Evolutionary conservation across 2,888 invertebrate species (phyloP), one percentile per base, ranked within the genome.

Genomic region (Mesorhabditis sp.): DNA sequence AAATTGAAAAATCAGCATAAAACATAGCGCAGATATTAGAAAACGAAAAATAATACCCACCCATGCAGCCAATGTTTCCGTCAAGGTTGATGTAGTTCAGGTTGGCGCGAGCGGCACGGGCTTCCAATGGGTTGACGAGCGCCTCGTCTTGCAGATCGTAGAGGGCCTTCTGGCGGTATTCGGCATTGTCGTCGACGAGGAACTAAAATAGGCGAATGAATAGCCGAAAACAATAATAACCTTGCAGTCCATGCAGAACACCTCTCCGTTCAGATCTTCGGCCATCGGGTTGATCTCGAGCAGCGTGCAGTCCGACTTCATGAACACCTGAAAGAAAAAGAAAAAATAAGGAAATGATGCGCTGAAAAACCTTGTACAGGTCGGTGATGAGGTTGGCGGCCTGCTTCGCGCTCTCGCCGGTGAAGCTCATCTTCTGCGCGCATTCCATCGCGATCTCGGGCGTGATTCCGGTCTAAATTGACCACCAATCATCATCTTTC

Each of bases 251-350:
- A 99, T 96, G 65, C 96, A 92, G 69, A 79, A 83, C 7, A 86
- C 85, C 81, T 78, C 75, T 0, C 92, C 93, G 86, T 92, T 91
- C 80, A 92, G 92, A 5, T 97, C 97, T 88, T 97, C 96, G 1
- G 94, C 97, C 78, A 99, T 89, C 2, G 98, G 98, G 89, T 99
- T 99, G 74, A 99, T 97, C 90, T 99, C 98, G 69, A 99, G 90
- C 42, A 98, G 96, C 43, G 93, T 91, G 4, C 96, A 95, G 89
- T 98, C 98, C 28, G 95, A 93, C 86, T 92, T 91, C 69, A 92
- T 70, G n/a, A 50, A 50, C 28, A 28, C 28, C 28, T 28, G 28
- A 28, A 28, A 28, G 28, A 2, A 28, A 13, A 58, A 13, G n/a
- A 58, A 2, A 13, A 58, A 2, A 13, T n/a, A 43, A 66, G 89